These are phyloP conservation scores for Pristionchus mayeri DNA, from an alignment of 2,888 invertebrate species.

Conservation along the genomic window DNA sequence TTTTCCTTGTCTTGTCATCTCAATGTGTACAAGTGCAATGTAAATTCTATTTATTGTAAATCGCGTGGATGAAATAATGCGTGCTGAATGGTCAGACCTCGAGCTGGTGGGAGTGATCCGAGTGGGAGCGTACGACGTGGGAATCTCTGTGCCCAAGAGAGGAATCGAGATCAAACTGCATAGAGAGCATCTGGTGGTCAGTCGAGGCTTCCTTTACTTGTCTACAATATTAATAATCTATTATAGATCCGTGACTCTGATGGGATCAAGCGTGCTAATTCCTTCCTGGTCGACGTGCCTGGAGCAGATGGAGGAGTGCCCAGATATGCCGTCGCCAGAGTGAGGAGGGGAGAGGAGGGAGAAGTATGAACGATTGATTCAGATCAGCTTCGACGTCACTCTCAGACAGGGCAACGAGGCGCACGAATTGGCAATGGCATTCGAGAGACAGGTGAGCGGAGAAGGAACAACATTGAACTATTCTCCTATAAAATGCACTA, in stretches of 20 bases:
- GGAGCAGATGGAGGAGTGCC: slow-evolving; percentile 39
- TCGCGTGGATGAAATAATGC: too few relatives aligned
- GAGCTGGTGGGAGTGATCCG: slow-evolving; percentile 40
- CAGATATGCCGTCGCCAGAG: slow-evolving; percentile 29
- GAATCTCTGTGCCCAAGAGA: slow-evolving; percentile 28
- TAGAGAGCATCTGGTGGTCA: slow-evolving; percentile 38
- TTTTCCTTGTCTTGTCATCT: background rate
- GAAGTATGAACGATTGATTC: background rate
- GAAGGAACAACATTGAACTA: background rate
- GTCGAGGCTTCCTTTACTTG: background rate
- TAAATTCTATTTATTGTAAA: too few relatives aligned
- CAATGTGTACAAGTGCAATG: too few relatives aligned
- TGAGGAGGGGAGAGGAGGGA: background rate
- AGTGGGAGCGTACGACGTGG: slow-evolving; percentile 43
- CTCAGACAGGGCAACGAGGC: slow-evolving; percentile 59
- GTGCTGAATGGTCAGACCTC: slow-evolving; percentile 8
- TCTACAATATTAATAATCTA: background rate
- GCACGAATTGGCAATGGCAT: slow-evolving; percentile 56
- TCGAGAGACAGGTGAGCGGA: slow-evolving; percentile 3
- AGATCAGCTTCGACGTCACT: slow-evolving; percentile 62
- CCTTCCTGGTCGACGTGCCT: slow-evolving; percentile 43
- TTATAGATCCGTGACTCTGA: slow-evolving; percentile 22
- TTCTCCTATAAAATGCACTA: too few relatives aligned
- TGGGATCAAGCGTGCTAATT: slow-evolving; percentile 37
- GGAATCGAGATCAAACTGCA: slow-evolving; percentile 45